Conservation (phyloP, 2,797 vertebrate genomes). For the Enteromius paludinosus region DNA sequence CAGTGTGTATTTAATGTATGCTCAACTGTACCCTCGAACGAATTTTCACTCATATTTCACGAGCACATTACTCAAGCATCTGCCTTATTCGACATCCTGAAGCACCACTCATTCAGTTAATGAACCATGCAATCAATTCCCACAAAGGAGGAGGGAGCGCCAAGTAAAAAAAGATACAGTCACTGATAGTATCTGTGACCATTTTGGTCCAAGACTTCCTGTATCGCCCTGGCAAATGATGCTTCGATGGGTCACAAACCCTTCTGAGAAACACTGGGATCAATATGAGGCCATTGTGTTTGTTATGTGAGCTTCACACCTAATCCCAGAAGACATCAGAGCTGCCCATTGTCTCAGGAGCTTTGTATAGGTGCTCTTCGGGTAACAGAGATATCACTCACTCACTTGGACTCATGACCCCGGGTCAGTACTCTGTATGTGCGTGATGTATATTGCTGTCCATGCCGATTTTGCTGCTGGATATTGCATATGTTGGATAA, state of each 20-base stretch:
- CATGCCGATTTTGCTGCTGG: constrained; percentile 26
- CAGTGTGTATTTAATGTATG: constrained; percentile 45
- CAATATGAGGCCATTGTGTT: constrained; percentile 57
- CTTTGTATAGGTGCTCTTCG: constrained; percentile 6
- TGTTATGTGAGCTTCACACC: constrained; percentile 48
- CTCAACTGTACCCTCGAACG: constrained; percentile 19
- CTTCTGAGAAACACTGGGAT: constrained; percentile 46
- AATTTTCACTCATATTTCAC: constrained; percentile 43
- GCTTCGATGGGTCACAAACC: constrained; percentile 7
- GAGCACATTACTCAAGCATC: constrained; percentile 40
- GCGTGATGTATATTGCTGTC: constrained; percentile 30
- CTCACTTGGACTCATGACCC: constrained; percentile 32
- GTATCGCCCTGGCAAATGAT: constrained; percentile 26
- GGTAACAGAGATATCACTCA: constrained; percentile 45
- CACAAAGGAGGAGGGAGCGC: constrained; percentile 9
- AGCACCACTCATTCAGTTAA: constrained; percentile 45
- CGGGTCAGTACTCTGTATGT: constrained; percentile 4
- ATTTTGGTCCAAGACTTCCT: constrained; percentile 42
- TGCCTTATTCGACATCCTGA: constrained; percentile 24
- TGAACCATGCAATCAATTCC: constrained; percentile 44
- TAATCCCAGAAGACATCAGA: constrained; percentile 52
- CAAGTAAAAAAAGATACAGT: constrained; percentile 12
- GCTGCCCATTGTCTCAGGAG: constrained; percentile 40
- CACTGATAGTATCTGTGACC: constrained; percentile 16
- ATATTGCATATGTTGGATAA: not conserved